Conservation (phyloP, 2,888 invertebrate genomes). For the Stictocephala bisonia region DNA sequence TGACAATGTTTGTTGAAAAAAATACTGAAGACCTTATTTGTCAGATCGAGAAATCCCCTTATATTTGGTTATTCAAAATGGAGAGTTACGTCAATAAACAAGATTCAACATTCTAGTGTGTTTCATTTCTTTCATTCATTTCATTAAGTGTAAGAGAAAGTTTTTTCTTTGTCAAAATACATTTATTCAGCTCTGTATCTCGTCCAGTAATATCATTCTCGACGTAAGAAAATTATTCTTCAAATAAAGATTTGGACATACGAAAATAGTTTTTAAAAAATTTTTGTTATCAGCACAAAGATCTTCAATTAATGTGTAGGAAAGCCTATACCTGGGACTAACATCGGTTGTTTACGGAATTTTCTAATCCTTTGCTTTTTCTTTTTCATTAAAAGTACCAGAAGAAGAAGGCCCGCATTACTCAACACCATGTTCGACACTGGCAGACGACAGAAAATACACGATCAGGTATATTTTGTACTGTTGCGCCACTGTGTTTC, state of each 20-base stretch:
- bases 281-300: slow-evolving; percentile 1
- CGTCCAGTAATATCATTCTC: not conserved
- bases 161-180: not conserved
- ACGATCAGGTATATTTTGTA: too few species aligned
- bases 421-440: too few species aligned
- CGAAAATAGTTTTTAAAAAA: not conserved
- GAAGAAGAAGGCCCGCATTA: not conserved
- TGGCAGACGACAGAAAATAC: too few species aligned
- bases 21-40: too few species aligned
- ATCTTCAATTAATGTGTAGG: not conserved
- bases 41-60: too few species aligned
- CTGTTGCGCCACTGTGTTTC: too few species aligned
- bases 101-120: too few species aligned
- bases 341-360: not conserved
- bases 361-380: not conserved
- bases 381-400: not conserved
- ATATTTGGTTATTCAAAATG: too few species aligned
- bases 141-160: not conserved
- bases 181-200: not conserved
- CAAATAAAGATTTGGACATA: not conserved
- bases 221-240: not conserved
- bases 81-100: too few species aligned
- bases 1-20: too few species aligned
- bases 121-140: too few species aligned
- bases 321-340: not conserved